phyloP scores from a whole-genome alignment of 2,797 vertebrate genomes.

The Phylloscopus collybita region DNA sequence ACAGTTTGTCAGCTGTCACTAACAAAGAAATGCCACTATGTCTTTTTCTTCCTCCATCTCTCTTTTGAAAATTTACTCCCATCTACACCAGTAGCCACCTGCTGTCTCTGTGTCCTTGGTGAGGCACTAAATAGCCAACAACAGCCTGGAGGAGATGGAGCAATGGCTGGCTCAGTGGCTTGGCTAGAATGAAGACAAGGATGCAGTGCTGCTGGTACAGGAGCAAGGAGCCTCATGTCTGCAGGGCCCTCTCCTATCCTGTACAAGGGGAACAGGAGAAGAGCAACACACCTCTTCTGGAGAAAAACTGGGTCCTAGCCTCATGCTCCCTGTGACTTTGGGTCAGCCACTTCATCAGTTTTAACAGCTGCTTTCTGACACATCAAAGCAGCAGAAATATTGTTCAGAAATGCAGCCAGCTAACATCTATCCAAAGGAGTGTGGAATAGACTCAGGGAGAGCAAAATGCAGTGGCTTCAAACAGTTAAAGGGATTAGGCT shows the following conservation, averaged over 20 bases:
- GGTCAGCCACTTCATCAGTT: background rate
- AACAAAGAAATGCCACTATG: background rate
- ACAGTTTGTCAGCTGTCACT: background rate
- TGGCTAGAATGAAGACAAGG: background rate
- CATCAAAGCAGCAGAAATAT: background rate
- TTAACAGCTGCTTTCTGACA: background rate
- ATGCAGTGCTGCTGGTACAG: background rate
- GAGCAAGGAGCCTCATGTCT: fast-evolving
- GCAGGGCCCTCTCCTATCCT: background rate
- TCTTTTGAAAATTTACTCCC: background rate
- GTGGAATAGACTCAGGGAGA: background rate
- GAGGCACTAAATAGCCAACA: background rate
- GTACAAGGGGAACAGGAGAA: background rate
- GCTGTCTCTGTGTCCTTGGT: background rate
- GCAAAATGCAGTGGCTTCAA: background rate
- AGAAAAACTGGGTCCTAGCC: background rate
- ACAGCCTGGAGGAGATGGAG: background rate
- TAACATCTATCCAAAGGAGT: background rate
- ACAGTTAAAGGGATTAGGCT: background rate
- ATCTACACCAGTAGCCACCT: background rate
- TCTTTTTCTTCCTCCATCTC: background rate
- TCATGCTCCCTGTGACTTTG: background rate
- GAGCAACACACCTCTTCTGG: fast-evolving
- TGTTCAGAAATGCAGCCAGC: background rate
- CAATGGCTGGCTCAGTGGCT: background rate